Base-by-base conservation (phyloP, 2,888 invertebrate genomes). In the Capitulum mitella region DNA sequence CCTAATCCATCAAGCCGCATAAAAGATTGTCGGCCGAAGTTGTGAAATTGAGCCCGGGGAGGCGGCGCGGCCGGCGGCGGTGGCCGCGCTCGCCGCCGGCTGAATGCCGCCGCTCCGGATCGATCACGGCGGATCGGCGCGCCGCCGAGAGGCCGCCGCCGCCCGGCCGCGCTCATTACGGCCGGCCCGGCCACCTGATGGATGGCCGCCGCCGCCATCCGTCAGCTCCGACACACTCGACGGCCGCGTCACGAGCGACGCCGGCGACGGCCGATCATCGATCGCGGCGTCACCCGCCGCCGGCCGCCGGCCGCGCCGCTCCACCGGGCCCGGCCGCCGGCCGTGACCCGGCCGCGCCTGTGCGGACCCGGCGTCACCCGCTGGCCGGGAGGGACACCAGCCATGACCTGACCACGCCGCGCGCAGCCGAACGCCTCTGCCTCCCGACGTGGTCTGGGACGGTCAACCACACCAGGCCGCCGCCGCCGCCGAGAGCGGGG, bases 11-110 rank as follows among this genome's bases (percentile, higher is more conserved):
- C 70, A 70, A 26, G 26, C 70, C 37, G 26, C 19, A 70, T 37
- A 70, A 70, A 70, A 70, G 70, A 70, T 70, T 70, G 70, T 26
- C 40, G 70, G 37, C 26, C 70, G 12, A 70, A 70, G 70, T 70
- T 70, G 70, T 70, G 70, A 70, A 70, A 70, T 40, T 70, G 70
- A 70, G 70, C 37, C 64, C 32, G 64, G 32, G 32, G 51, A 16
- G 51, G 51, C 22, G 19, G 51, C 3, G 40, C 40, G 70, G 37
- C 26, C n/a, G 29, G 10, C 37, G 70, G 37, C 70, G 70, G 29
- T 40, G 29, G 29, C 19, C 10, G 26, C 40, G 64, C 34, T 14
- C 64, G 64, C 58, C 58, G 29, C 58, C 1, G 12, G 29, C 58
- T 29, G n/a, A 26, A 22, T 29, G 61, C 61, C 32, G 32, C 34